These are phyloP conservation scores for Hydrotaea cyrtoneurina DNA, from an alignment of 2,888 invertebrate genomes.

Conservation along the genomic window DNA sequence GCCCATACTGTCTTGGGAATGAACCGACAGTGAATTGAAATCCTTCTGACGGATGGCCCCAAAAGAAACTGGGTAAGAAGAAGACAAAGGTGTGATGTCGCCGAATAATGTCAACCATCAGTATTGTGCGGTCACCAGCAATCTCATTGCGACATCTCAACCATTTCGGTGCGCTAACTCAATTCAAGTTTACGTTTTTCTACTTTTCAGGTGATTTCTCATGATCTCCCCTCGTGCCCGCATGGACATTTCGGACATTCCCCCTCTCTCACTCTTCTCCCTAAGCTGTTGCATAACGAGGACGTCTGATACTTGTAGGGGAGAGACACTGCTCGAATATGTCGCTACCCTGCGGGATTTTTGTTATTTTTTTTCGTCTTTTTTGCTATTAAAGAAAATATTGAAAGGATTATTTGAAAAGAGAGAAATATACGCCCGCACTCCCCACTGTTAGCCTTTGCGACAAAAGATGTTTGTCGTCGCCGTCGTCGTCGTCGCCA, in stretches of 20 bases:
- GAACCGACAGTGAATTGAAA: too few species aligned
- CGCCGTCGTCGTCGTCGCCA: too few species aligned
- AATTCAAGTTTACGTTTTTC: neutral
- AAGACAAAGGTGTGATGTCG: neutral
- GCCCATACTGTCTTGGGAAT: too few species aligned
- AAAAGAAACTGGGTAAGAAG: too few species aligned
- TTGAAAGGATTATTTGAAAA: slow-evolving; percentile 32
- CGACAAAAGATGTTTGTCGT: neutral
- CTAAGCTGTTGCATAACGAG: neutral
- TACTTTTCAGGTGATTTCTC: too few species aligned
- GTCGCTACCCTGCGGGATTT: slow-evolving; percentile 22
- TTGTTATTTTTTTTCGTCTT: too few species aligned
- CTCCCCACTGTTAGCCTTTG: neutral
- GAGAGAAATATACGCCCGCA: neutral
- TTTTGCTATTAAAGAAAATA: slow-evolving; percentile 16
- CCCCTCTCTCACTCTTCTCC: neutral
- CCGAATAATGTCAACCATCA: neutral
- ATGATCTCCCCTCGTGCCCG: too few species aligned
- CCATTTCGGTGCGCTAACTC: neutral
- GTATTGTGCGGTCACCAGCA: neutral
- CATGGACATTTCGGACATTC: neutral
- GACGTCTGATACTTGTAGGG: neutral
- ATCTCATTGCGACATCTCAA: too few species aligned
- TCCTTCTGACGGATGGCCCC: too few species aligned
- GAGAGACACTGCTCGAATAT: slow-evolving; percentile 7